A percentile compares a stretch with the other conserved stretches of the same genome.
phyloP scores from a whole-genome alignment of 2,113 vertebrate genomes.

The Serinus canaria region DNA sequence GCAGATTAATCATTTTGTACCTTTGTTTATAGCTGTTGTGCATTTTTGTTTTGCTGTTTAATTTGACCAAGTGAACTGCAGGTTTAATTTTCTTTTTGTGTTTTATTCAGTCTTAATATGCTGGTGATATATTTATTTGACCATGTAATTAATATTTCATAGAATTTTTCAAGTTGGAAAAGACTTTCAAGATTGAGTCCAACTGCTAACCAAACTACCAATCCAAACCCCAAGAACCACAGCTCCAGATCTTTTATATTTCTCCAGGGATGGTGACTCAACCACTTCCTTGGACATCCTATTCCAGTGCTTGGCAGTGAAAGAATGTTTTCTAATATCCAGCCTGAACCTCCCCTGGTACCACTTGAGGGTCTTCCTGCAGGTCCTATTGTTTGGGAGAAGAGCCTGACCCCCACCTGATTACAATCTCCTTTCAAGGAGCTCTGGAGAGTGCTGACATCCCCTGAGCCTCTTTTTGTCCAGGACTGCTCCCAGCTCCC shows the following conservation, averaged over 20 bases:
- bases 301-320: not conserved
- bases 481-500: not conserved
- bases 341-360: not conserved
- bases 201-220: not conserved
- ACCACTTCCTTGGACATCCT: not conserved
- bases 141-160: not conserved
- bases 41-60: not conserved
- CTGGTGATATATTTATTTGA: not conserved
- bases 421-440: not conserved
- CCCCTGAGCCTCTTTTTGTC: not conserved
- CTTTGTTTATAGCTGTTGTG: not conserved
- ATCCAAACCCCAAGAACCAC: not conserved
- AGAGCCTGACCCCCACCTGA: not conserved
- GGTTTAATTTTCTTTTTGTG: not conserved
- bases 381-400: not conserved
- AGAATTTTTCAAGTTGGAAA: not conserved
- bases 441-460: accelerated
- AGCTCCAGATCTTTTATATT: too few relatives aligned
- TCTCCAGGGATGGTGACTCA: not conserved
- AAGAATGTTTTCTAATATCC: not conserved
- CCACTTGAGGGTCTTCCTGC: not conserved
- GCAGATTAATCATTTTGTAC: not conserved
- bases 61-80: not conserved
- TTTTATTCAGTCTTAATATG: not conserved
- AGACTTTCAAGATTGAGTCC: not conserved